Evolutionary conservation across 2,888 invertebrate genomes (phyloP).

Genomic region (Chrysomela aeneicollis): DNA sequence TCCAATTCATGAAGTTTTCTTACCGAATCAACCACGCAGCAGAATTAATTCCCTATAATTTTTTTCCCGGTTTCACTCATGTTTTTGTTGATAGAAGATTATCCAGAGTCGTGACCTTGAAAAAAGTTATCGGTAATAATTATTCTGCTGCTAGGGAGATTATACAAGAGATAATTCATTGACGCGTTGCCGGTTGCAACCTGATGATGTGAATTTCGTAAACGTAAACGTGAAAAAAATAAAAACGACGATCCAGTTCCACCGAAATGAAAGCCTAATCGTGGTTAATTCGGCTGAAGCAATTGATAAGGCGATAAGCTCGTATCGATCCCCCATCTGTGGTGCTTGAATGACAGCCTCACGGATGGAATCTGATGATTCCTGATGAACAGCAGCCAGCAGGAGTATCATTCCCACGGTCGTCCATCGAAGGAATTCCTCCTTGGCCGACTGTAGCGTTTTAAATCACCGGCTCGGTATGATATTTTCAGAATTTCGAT

Average conservation of each 20-base stretch:
- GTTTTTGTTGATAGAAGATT: too few species aligned
- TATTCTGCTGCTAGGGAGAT: too few species aligned
- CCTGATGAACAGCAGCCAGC: slow-evolving; percentile 54
- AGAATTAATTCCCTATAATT: too few species aligned
- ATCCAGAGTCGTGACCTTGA: too few species aligned
- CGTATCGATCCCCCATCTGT: slow-evolving; percentile 39
- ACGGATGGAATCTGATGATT: slow-evolving; percentile 54
- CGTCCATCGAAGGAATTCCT: slow-evolving; percentile 35
- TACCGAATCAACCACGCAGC: too few species aligned
- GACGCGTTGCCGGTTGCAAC: too few species aligned
- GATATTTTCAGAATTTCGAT: slow-evolving; percentile 50
- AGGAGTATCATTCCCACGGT: slow-evolving; percentile 66
- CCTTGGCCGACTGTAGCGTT: slow-evolving; percentile 50
- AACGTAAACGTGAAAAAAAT: background rate
- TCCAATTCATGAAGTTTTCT: too few species aligned
- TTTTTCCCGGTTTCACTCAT: too few species aligned
- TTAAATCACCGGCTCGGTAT: slow-evolving; percentile 50
- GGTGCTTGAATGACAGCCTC: slow-evolving; percentile 56
- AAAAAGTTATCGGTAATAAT: too few species aligned
- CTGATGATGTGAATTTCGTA: too few species aligned
- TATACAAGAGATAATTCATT: too few species aligned
- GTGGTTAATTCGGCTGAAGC: slow-evolving; percentile 31
- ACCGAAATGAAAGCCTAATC: slow-evolving; percentile 33
- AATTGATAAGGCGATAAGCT: slow-evolving; percentile 35
- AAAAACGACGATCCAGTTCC: background rate